Evolutionary conservation across 1,140 invertebrate genomes (phyloP).

Genomic region (Catajapyx aquilonaris): DNA sequence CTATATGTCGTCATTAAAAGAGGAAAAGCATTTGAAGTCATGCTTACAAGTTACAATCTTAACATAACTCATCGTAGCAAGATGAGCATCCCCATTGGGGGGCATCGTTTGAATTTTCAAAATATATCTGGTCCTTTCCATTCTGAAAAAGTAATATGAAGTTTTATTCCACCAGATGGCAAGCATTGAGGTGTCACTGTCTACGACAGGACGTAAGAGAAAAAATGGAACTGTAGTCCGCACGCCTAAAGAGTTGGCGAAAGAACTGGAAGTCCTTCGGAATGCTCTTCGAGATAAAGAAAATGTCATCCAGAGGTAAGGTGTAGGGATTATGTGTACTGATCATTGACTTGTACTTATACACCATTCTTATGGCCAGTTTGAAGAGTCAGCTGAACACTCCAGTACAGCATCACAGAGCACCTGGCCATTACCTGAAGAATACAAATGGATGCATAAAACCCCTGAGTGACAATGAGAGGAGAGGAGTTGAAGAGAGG

Average conservation of each 20-base stretch:
- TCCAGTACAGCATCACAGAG: constrained; percentile 5
- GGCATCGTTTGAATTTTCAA: too few species aligned
- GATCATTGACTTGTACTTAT: too few species aligned
- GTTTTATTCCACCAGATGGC: too few species aligned
- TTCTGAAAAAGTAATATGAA: too few species aligned
- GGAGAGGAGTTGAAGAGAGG: constrained; percentile 41
- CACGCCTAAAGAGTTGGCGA: constrained; percentile 19
- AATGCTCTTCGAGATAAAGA: constrained; percentile 56
- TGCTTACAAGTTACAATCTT: too few species aligned
- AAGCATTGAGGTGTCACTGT: constrained; percentile 59
- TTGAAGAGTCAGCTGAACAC: constrained; percentile 33
- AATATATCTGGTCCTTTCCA: too few species aligned
- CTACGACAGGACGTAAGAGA: constrained; percentile 31
- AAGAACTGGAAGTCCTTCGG: constrained; percentile 44
- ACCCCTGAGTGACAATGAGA: constrained; percentile 26
- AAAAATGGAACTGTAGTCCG: constrained; percentile 25
- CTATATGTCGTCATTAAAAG: too few species aligned
- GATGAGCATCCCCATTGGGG: too few species aligned
- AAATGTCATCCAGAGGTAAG: constrained; percentile 48
- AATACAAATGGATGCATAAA: too few species aligned
- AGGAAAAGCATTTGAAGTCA: too few species aligned
- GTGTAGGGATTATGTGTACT: background rate
- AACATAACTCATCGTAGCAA: too few species aligned
- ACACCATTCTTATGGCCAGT: constrained; percentile 22
- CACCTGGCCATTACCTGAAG: constrained; percentile 10